Conservation (phyloP, 2,888 invertebrate species). For the Amblyteles armatorius region DNA sequence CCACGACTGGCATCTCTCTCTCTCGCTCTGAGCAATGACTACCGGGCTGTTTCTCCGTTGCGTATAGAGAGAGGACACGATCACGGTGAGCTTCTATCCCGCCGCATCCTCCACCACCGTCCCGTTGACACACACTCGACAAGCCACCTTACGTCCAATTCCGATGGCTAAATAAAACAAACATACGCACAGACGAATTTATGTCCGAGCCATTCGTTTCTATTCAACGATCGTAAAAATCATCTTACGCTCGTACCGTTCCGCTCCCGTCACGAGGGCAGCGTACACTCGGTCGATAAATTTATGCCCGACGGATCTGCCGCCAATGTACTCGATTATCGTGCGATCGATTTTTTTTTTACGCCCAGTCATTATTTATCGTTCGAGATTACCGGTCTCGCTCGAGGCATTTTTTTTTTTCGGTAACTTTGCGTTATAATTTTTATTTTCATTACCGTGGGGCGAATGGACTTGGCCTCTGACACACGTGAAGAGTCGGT, state of each 20-base stretch:
- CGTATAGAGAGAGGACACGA: constrained; percentile 41
- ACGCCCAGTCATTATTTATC: constrained; percentile 37
- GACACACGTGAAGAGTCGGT: background rate
- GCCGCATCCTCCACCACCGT: constrained; percentile 33
- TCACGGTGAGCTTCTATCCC: constrained; percentile 54
- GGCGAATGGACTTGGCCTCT: background rate
- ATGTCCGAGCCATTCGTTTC: constrained; percentile 30
- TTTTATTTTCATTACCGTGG: background rate
- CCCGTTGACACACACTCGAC: constrained; percentile 25
- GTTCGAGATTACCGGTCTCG: background rate
- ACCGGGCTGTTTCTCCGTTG: constrained; percentile 46
- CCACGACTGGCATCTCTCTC: constrained; percentile 66
- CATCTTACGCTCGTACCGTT: constrained; percentile 31
- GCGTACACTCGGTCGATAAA: constrained; percentile 6
- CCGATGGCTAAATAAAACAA: constrained; percentile 56
- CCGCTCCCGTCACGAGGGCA: constrained; percentile 15
- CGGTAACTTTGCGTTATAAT: background rate
- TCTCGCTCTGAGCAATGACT: constrained; percentile 56
- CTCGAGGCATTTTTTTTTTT: background rate
- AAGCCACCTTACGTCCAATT: constrained; percentile 16
- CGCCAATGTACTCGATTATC: constrained; percentile 22
- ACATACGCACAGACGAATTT: constrained; percentile 57
- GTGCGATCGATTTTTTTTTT: background rate
- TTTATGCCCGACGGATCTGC: constrained; percentile 17
- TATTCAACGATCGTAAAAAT: constrained; percentile 62